phyloP scores from a whole-genome alignment of 2,888 invertebrate genomes.

The Seira musarum region DNA sequence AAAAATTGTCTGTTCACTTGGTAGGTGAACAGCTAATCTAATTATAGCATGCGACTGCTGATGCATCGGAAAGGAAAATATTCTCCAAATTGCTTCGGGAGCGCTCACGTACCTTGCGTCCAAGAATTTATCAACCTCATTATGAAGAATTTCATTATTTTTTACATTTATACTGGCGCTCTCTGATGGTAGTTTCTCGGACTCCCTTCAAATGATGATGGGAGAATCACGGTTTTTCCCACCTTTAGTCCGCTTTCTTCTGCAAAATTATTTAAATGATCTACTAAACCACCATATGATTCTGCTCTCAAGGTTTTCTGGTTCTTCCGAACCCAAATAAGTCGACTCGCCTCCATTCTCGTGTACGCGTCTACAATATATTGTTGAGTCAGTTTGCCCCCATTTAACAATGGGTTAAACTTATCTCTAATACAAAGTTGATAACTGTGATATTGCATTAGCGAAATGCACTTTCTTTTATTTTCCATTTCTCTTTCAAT shows the following conservation, averaged over 20 bases:
- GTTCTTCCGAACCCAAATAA: conserved; percentile 68
- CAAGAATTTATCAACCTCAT: too few species aligned
- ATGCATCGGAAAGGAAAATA: conserved; percentile 70
- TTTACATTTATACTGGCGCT: too few species aligned
- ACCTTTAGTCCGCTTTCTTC: conserved; percentile 13
- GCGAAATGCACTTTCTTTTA: too few species aligned
- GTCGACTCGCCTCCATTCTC: conserved; percentile 69
- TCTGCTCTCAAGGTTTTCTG: conserved; percentile 68
- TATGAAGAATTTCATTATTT: too few species aligned
- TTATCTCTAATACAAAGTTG: conserved; percentile 46
- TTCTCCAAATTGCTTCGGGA: conserved; percentile 70
- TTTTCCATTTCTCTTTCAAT: background rate
- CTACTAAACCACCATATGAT: too few species aligned
- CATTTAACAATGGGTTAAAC: conserved; percentile 69
- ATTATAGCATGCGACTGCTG: conserved; percentile 70
- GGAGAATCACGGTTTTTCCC: conserved; percentile 68
- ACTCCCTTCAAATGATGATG: conserved; percentile 71
- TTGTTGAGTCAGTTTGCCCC: conserved; percentile 70
- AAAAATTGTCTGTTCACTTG: conserved; percentile 64
- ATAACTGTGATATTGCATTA: conserved; percentile 55
- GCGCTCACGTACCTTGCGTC: conserved; percentile 71
- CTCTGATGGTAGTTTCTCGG: too few species aligned
- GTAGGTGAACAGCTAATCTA: conserved; percentile 71
- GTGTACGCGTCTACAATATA: conserved; percentile 70
- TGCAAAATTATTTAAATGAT: conserved; percentile 28